phyloP scores from a whole-genome alignment of 2,888 invertebrate species.

The Netelia inedita region DNA sequence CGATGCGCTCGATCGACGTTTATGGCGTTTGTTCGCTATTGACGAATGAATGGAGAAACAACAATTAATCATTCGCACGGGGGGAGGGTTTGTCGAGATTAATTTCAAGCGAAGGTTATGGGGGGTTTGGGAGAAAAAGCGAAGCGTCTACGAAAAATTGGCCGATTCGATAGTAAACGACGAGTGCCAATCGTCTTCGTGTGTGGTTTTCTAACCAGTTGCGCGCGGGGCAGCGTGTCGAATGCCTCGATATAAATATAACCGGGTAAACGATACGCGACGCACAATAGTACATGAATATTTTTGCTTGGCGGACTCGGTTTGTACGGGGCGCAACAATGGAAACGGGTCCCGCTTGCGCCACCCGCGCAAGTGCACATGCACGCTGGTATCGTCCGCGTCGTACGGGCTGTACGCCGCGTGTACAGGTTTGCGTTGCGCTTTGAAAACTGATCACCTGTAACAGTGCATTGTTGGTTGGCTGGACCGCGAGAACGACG shows the following conservation, averaged over 20 bases:
- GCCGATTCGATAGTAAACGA: neutral
- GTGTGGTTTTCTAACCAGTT: slow-evolving; percentile 53
- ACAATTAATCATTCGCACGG: neutral
- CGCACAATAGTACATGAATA: slow-evolving; percentile 62
- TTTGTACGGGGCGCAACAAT: slow-evolving; percentile 57
- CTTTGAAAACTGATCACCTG: slow-evolving; percentile 71
- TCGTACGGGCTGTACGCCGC: neutral
- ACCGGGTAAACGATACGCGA: slow-evolving; percentile 25
- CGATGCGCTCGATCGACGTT: slow-evolving; percentile 9
- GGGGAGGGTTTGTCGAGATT: neutral
- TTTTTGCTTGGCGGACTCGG: slow-evolving; percentile 63
- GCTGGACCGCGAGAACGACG: slow-evolving; percentile 53
- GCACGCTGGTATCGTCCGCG: neutral
- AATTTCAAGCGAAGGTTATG: neutral
- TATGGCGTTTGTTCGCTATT: neutral
- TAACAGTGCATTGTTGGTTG: slow-evolving; percentile 69
- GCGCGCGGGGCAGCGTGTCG: slow-evolving; percentile 27
- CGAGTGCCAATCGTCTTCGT: slow-evolving; percentile 36
- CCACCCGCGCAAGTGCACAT: slow-evolving; percentile 55
- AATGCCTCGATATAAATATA: neutral
- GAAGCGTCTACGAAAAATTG: slow-evolving; percentile 17
- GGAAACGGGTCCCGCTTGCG: slow-evolving; percentile 46
- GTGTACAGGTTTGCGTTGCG: slow-evolving; percentile 64
- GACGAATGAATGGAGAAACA: neutral
- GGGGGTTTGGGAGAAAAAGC: neutral